These are phyloP conservation scores for Ophthalmotilapia sp. DNA, from an alignment of 2,113 vertebrate species.

Conservation along the genomic window DNA sequence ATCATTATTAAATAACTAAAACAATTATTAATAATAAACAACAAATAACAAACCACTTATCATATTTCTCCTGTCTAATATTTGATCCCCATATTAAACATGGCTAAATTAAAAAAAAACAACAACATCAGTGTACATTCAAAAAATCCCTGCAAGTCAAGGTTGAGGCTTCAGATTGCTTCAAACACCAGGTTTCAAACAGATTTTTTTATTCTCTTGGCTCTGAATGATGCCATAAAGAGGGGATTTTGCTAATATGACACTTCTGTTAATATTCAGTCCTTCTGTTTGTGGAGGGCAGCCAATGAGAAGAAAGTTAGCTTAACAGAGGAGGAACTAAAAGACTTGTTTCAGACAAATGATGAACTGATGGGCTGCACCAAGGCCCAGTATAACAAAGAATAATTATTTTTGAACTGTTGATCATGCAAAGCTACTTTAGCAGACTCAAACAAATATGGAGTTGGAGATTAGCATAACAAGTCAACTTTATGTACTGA, in stretches of 20 bases:
- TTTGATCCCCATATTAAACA: not conserved
- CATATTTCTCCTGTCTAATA: not conserved
- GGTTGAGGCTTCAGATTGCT: not conserved
- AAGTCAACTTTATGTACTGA: not conserved
- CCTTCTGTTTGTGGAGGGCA: not conserved
- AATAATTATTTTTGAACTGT: not conserved
- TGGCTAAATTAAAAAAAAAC: not conserved
- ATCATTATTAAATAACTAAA: not conserved
- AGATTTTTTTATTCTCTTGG: not conserved
- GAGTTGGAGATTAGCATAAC: not conserved
- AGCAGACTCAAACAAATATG: not conserved
- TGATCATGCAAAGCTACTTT: not conserved
- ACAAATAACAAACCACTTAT: not conserved
- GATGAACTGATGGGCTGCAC: not conserved
- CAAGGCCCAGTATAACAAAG: not conserved
- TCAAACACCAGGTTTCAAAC: not conserved
- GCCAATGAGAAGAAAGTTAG: not conserved
- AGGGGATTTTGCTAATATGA: not conserved
- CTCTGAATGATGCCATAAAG: not conserved
- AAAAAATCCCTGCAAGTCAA: not conserved
- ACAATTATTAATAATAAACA: not conserved
- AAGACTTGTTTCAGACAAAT: not conserved
- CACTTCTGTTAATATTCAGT: not conserved
- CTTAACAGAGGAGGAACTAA: not conserved
- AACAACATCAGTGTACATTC: not conserved